Base-by-base conservation (phyloP, 2,888 invertebrate genomes). In the Stenotaenia linearis region DNA sequence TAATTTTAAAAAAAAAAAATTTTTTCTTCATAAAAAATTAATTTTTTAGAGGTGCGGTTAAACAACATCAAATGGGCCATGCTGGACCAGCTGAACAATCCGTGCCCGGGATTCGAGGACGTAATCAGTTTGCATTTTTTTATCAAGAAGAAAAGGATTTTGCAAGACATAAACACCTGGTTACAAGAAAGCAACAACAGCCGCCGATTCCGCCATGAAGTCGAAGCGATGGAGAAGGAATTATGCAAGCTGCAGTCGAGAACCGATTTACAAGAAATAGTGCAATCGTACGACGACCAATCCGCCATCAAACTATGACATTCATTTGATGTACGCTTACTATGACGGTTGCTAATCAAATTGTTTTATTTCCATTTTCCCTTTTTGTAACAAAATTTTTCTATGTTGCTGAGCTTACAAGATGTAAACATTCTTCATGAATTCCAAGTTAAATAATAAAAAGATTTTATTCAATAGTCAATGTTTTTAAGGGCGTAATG, bases 21-120 rank as follows among this genome's bases (percentile, higher is more conserved):
- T 75, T 75, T 75, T 75, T 75, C 10, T 75, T 75, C n/a, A n/a
- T 75, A 69, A 12, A 69, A 10, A 7, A 25, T 32, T 30, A 6
- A 3, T 3, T 10, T 76, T 23, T n/a, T 35, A 76, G 76, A 76
- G 5, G 35, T 76, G 10, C 76, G 35, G 4, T 12, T 23, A n/a
- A 76, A 84, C 81, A 83, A 82, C 75, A 84, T 85, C 7, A 84
- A 84, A 80, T 83, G 84, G 82, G 85, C 85, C n/a, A 84, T 85
- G 83, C 81, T 84, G 10, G 83, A 81, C 28, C 84, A 84, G 81
- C 78, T 85, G 45, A 83, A 83, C 79, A 83, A 83, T 77, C 85
- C 85, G 18, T 82, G 83, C 21, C 83, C 82, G 6, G 85, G 84
- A 12, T 85, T 85, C 81, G 84, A 84, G 76, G 84, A 84, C 50